A percentile compares a stretch with the other conserved stretches of the same genome.
Conservation (phyloP, 2,888 invertebrate genomes). For the Apamea sordens region DNA sequence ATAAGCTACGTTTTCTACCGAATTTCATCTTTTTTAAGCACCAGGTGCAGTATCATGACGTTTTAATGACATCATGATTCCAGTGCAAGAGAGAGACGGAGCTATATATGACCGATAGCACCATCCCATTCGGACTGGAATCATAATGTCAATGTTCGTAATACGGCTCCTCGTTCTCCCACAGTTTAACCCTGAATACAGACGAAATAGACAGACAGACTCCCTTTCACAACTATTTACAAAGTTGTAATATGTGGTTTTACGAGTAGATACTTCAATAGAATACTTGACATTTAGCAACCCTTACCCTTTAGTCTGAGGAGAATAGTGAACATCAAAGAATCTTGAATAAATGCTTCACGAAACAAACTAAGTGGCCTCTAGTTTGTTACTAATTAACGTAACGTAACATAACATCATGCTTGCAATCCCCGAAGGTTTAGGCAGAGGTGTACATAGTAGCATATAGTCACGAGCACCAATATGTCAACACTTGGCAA, state of each 20-base stretch:
- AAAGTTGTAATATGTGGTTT: background rate
- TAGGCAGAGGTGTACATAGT: too few species aligned
- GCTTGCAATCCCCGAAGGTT: too few species aligned
- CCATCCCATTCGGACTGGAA: too few species aligned
- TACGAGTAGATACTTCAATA: background rate
- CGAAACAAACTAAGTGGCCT: slow-evolving; percentile 18
- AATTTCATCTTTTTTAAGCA: background rate
- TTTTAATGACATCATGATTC: too few species aligned
- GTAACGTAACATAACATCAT: too few species aligned
- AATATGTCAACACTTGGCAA: too few species aligned
- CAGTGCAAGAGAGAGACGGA: too few species aligned
- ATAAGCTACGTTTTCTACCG: background rate
- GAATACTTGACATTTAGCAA: slow-evolving; percentile 13
- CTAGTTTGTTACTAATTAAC: slow-evolving; percentile 7
- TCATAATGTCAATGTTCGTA: too few species aligned
- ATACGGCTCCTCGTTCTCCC: too few species aligned
- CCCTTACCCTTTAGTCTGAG: background rate
- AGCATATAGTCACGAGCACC: too few species aligned
- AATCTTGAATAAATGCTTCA: background rate
- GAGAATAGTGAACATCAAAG: slow-evolving; percentile 27
- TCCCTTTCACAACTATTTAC: background rate
- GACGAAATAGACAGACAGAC: background rate
- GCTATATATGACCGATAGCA: too few species aligned
- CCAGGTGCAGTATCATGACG: too few species aligned
- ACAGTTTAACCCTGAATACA: background rate